Base-by-base conservation (phyloP, 2,797 vertebrate species). In the Poecilia picta region DNA sequence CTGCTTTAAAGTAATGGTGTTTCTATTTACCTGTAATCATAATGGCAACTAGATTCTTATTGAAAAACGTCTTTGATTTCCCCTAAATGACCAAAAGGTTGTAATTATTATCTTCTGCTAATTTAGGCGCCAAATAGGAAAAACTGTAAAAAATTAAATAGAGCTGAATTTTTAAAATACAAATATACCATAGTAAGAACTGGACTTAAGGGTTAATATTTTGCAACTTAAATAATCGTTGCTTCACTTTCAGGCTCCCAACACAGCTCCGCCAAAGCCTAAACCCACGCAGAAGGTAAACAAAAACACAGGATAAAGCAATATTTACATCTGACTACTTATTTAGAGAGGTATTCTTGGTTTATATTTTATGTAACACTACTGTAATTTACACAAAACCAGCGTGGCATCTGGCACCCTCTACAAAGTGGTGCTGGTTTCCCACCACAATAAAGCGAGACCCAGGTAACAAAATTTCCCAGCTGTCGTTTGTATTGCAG, bases 261-360 rank as follows among this genome's bases (percentile, higher is more conserved):
- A 0, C 2, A 2, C 5, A 64, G 31, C 31, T 16, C 6, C 6
- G 0, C 31, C 62, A 8, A 18, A 3, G 0, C 13, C 7, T 33
- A 1, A 8, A 20, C 31, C 33, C 31, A 7, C 6, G 36, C 0
- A 18, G 53, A 5, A 28, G 31, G 62, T 36, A 33, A 16, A 18
- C 2, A 36, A 36, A 64, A 64, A 20, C 33, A 64, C 13, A 31
- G 13, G 28, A 62, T 15, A 62, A 31, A 33, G 5, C 13, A 15
- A 31, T 31, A 23, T 53, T n/a, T 55, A n/a, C 10, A 55, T 25
- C n/a, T 12, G 0, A 55, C 51, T 8, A 55, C 20, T 15, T 8
- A 23, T 62, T 62, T 62, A 33, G 57, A 62, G 28, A 64, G 4
- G 1, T 33, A 18, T 36, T 64, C 6, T 39, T 41, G 20, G 18